These are phyloP conservation scores for Melieria picta DNA, from an alignment of 2,888 invertebrate species.

Conservation along the genomic window DNA sequence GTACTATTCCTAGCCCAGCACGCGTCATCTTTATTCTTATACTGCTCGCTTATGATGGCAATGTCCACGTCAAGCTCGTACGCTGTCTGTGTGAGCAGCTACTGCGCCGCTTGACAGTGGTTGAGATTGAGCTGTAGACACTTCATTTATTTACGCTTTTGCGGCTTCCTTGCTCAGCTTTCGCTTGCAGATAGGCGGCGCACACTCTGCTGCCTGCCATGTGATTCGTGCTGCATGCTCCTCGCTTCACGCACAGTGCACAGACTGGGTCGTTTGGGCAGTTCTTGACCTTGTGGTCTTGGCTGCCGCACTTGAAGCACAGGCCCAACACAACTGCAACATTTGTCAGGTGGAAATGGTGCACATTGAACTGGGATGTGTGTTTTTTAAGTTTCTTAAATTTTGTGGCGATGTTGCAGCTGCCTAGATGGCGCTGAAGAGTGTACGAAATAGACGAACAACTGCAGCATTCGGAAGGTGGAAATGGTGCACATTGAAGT, in stretches of 20 bases:
- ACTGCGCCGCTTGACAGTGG: conserved; percentile 26
- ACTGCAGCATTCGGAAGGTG: too few species aligned
- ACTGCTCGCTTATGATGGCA: conserved; percentile 20
- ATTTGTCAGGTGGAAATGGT: too few species aligned
- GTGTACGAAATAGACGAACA: too few species aligned
- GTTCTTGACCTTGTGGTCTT: neutral
- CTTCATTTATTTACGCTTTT: too few species aligned
- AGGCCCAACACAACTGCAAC: too few species aligned
- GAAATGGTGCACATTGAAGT: too few species aligned
- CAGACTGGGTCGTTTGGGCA: neutral
- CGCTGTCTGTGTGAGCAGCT: conserved; percentile 17
- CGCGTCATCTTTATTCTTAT: neutral
- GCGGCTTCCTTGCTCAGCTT: neutral
- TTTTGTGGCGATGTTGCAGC: too few species aligned
- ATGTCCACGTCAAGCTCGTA: conserved; percentile 7
- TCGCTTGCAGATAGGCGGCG: neutral
- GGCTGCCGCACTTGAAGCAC: neutral
- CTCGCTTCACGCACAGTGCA: too few species aligned
- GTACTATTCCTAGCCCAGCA: conserved; percentile 3
- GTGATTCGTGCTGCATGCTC: neutral
- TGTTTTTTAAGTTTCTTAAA: too few species aligned
- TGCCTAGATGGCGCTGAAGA: too few species aligned
- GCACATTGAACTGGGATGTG: too few species aligned
- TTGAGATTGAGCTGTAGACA: conserved; percentile 25
- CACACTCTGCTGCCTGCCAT: neutral